phyloP scores from a whole-genome alignment of 2,113 vertebrate genomes.

The human region DNA sequence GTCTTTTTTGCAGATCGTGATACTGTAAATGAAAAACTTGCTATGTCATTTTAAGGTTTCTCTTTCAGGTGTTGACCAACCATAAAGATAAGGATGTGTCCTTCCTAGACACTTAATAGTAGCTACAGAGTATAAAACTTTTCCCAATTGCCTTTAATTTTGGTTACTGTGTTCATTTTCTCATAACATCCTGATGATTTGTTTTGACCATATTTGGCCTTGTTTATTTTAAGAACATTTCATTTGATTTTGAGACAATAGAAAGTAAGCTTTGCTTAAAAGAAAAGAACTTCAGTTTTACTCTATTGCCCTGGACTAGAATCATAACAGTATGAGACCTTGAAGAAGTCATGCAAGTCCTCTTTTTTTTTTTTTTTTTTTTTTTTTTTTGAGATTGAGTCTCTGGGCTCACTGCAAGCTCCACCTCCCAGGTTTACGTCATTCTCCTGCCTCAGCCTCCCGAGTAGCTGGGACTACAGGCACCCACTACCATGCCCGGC shows the following conservation, averaged over 20 bases:
- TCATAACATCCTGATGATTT: background rate
- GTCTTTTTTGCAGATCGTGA: conserved; percentile 29
- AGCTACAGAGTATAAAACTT: background rate
- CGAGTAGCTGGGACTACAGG: no score
- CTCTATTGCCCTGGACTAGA: background rate
- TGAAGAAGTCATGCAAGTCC: background rate
- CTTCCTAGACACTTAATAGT: background rate
- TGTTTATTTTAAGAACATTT: conserved; percentile 57
- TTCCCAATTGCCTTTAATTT: conserved; percentile 31
- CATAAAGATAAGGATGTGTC: background rate
- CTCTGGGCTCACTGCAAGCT: no score
- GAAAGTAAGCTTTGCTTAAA: conserved; percentile 33
- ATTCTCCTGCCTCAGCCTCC: no score
- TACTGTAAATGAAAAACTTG: background rate
- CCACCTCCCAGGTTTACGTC: no score
- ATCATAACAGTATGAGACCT: background rate
- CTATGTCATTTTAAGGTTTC: conserved; percentile 2
- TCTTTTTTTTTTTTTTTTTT: background rate
- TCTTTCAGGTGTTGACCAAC: background rate
- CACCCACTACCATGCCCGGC: no score
- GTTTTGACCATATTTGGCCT: conserved; percentile 51
- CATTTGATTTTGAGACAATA: conserved; percentile 40
- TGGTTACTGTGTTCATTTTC: background rate
- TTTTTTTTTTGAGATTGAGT: background rate
- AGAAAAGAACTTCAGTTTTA: conserved; percentile 37